Evolutionary conservation across 1,140 invertebrate genomes (phyloP), one percentile per base, ranked within the genome.

Genomic region (Elysia chlorotica): DNA sequence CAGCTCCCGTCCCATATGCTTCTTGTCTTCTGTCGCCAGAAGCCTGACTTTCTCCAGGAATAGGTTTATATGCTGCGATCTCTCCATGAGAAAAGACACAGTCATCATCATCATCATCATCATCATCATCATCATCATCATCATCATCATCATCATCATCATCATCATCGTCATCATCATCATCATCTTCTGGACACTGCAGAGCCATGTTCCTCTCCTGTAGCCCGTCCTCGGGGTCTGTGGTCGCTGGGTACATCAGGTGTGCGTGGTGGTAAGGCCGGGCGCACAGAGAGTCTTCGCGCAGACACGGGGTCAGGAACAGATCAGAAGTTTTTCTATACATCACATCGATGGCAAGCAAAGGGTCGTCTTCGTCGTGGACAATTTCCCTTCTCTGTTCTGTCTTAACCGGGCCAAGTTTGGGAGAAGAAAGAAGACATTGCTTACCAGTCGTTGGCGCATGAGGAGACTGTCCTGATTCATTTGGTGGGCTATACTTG

Each of bases 61-160:
- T n/a, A 10, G 41, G n/a, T 10, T 10, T 10, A n/a, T 48, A 10
- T 48, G n/a, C n/a, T n/a, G n/a, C 41, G 41, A 48, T 48, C 10
- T 48, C 41, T 48, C n/a, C 41, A n/a, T n/a, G 10, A 48, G 41
- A 48, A 48, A 48, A 48, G 10, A n/a, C n/a, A n/a, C 10, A 19
- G 25, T 59, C 56, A 25, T 28, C 56, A 25, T 59, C 56, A 59
- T 59, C 56, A 17, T 10, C 56, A 25, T 17, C 10, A 59, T 59
- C 56, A 59, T 59, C 28, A 17, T 28, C 25, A 25, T 59, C 10
- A 25, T 30, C 56, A 25, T 17, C 25, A 59, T 17, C 10, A 25
- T 59, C 56, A 59, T 59, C 56, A 25, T 28, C 56, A 59, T 59
- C 56, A 59, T 59, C 56, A 59, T 28, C 10, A 59, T 59, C 56